A percentile compares a stretch with the other conserved stretches of the same genome.
Evolutionary conservation across 1,140 invertebrate species (phyloP).

Genomic region (Lepidurus packardi): DNA sequence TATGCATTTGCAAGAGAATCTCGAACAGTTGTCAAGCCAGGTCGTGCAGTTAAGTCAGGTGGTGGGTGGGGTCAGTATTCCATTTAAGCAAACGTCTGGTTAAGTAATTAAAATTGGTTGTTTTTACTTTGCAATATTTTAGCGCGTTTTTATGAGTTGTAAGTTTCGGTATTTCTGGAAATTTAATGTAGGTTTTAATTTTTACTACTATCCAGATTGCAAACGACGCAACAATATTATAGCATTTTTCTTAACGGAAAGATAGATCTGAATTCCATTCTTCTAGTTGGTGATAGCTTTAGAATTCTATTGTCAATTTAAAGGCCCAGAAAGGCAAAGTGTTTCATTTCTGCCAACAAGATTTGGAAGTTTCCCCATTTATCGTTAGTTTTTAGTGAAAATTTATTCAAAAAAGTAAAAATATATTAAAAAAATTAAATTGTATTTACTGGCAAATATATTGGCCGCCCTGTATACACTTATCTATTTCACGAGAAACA

Average conservation of each 20-base stretch:
- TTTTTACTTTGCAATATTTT: background rate
- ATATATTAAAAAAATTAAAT: background rate
- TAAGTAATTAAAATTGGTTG: background rate
- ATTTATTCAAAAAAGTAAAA: background rate
- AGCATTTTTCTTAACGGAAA: background rate
- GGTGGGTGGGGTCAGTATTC: background rate
- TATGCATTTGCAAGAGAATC: conserved; percentile 49
- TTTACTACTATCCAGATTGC: background rate
- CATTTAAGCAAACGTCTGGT: background rate
- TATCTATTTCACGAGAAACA: background rate
- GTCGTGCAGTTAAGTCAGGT: conserved; percentile 8
- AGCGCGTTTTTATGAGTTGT: background rate
- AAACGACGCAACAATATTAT: background rate
- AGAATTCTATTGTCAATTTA: background rate
- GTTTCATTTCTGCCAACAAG: background rate
- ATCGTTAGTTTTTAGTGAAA: background rate
- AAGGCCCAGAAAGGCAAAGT: no score
- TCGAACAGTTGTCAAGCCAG: background rate
- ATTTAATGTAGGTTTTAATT: background rate
- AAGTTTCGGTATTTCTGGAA: background rate
- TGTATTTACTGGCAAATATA: background rate
- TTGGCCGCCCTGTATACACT: background rate
- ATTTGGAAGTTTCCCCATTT: background rate
- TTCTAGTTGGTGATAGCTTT: background rate
- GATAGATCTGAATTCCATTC: background rate